Conservation (phyloP, 2,113 vertebrate genomes). For the Lamprotornis superbus region DNA sequence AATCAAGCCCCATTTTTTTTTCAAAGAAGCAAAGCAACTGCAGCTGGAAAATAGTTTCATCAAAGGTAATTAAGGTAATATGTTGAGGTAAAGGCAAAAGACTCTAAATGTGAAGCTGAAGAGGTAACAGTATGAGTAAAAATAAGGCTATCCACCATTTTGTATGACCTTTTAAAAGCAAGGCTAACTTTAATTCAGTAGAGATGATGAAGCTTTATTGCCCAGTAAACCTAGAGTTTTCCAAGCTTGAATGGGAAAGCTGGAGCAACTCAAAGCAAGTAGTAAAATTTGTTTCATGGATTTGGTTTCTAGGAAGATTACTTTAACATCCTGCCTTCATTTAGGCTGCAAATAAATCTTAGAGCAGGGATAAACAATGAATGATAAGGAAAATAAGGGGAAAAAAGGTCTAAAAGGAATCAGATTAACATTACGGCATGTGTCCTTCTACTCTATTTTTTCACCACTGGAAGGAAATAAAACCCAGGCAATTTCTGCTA, state of each 20-base stretch:
- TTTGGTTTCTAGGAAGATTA: background rate
- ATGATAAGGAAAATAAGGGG: background rate
- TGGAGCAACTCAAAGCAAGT: background rate
- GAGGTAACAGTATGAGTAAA: background rate
- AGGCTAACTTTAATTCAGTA: background rate
- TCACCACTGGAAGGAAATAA: background rate
- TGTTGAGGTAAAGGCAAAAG: constrained; percentile 5
- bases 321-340: background rate
- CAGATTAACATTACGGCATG: background rate
- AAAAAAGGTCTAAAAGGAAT: background rate
- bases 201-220: background rate
- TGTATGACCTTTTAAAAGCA: background rate
- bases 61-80: constrained; percentile 12
- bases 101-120: background rate
- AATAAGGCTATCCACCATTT: background rate
- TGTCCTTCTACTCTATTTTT: background rate
- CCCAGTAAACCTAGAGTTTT: background rate
- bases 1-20: constrained; percentile 12
- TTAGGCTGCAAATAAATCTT: constrained; percentile 2
- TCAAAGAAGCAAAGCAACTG: constrained; percentile 10
- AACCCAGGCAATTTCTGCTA: background rate
- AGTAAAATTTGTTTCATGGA: background rate
- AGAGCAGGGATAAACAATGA: background rate
- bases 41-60: constrained; percentile 27
- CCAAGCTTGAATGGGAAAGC: background rate